These are phyloP conservation scores for Eristalis arbustorum DNA, from an alignment of 2,888 invertebrate genomes.

Conservation along the genomic window DNA sequence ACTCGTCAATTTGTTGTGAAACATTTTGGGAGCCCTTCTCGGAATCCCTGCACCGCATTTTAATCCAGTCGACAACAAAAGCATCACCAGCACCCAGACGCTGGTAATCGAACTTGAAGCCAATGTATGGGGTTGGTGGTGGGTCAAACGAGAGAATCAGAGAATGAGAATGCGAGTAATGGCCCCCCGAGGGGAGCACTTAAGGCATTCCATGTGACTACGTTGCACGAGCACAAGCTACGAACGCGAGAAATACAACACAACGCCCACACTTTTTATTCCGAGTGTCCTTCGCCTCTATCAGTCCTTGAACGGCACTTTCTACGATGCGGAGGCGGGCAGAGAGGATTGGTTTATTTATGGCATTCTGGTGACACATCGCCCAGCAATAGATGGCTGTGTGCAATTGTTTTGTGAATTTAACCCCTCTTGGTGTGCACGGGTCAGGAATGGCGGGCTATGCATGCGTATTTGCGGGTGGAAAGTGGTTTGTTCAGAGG, in stretches of 20 bases:
- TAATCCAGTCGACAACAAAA: neutral
- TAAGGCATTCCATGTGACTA: neutral
- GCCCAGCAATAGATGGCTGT: constrained; percentile 50
- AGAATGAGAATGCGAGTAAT: constrained; percentile 32
- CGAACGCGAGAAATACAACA: constrained; percentile 22
- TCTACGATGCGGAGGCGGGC: neutral
- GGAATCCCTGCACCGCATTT: constrained; percentile 47
- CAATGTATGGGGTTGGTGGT: neutral
- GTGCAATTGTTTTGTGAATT: constrained; percentile 63
- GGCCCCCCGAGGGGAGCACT: neutral
- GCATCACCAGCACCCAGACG: constrained; percentile 7
- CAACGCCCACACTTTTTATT: constrained; percentile 21
- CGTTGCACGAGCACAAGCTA: neutral
- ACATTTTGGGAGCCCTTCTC: neutral
- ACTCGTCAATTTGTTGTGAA: constrained; percentile 58
- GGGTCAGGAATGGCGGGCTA: no score
- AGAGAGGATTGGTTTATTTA: constrained; percentile 55
- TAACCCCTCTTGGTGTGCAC: neutral
- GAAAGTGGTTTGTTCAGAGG: constrained; percentile 28
- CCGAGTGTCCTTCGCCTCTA: neutral
- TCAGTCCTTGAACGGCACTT: constrained; percentile 4
- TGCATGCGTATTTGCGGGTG: neutral
- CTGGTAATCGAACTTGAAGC: constrained; percentile 24
- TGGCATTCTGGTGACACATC: constrained; percentile 61
- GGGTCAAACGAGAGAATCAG: constrained; percentile 15